Conservation (phyloP, 1,140 invertebrate species). For the Ostrea denselamellosa region DNA sequence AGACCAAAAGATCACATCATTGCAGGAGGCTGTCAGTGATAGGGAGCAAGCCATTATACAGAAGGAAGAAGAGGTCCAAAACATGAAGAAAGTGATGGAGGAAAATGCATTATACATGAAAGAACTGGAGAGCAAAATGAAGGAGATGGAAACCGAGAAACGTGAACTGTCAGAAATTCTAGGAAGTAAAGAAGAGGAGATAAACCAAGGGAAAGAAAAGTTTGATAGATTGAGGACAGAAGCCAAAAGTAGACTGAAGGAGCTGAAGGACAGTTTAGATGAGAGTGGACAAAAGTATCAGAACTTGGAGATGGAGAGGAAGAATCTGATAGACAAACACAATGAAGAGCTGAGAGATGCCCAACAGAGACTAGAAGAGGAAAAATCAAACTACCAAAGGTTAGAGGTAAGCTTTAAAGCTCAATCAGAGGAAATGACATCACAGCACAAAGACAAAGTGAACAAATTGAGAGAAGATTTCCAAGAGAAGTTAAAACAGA, state of each 20-base stretch:
- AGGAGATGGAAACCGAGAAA: slow-evolving; percentile 39
- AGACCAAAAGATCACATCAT: slow-evolving; percentile 52
- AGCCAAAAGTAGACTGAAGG: slow-evolving; percentile 64
- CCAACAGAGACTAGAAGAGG: slow-evolving; percentile 50
- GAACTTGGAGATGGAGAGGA: slow-evolving; percentile 40
- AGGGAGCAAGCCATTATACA: slow-evolving; percentile 43
- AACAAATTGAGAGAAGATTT: slow-evolving; percentile 71
- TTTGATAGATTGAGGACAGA: slow-evolving; percentile 64
- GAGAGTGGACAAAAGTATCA: slow-evolving; percentile 47
- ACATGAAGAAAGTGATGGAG: slow-evolving; percentile 59
- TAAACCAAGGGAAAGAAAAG: slow-evolving; percentile 57
- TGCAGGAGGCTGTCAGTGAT: slow-evolving; percentile 53
- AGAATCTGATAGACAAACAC: slow-evolving; percentile 50
- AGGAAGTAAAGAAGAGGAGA: slow-evolving; percentile 52
- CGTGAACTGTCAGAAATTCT: slow-evolving; percentile 43
- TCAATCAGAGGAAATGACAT: slow-evolving; percentile 69
- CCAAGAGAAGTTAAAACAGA: slow-evolving; percentile 71
- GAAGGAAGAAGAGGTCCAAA: slow-evolving; percentile 63
- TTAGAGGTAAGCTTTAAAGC: slow-evolving; percentile 67
- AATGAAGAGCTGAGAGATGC: slow-evolving; percentile 42
- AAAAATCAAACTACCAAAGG: neutral
- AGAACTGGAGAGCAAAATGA: slow-evolving; percentile 52
- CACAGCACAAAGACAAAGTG: slow-evolving; percentile 68
- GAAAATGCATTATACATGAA: slow-evolving; percentile 55
- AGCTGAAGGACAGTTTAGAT: slow-evolving; percentile 63